These are phyloP conservation scores for Standfussiana lucernea DNA, from an alignment of 2,888 invertebrate genomes.

Conservation along the genomic window DNA sequence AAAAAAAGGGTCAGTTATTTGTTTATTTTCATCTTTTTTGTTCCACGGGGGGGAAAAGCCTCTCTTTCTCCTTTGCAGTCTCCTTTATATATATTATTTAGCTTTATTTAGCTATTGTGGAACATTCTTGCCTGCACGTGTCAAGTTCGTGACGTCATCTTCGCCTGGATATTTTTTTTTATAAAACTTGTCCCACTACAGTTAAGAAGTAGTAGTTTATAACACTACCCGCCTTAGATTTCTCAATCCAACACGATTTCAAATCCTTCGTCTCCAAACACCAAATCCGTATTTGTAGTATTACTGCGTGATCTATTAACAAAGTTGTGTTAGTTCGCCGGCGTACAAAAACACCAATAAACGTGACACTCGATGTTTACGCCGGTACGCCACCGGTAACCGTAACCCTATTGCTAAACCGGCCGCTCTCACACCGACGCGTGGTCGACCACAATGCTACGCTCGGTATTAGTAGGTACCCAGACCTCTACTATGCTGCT, in stretches of 20 bases:
- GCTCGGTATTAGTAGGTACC: background rate
- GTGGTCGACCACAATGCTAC: constrained; percentile 20
- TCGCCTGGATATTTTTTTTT: background rate
- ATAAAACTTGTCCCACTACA: background rate
- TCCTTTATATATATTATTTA: no score
- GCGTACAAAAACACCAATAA: constrained; percentile 53
- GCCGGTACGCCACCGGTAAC: constrained; percentile 22
- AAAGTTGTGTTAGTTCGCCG: constrained; percentile 40
- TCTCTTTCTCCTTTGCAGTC: background rate
- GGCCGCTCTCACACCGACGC: constrained; percentile 54
- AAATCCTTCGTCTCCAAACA: constrained; percentile 3
- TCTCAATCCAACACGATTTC: background rate
- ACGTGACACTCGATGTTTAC: constrained; percentile 43
- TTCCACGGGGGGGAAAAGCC: background rate
- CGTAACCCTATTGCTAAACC: constrained; percentile 52
- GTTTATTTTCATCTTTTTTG: background rate
- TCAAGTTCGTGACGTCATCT: background rate
- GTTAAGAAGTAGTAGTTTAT: no score
- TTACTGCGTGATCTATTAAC: constrained; percentile 50
- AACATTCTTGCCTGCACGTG: background rate
- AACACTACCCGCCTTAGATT: background rate
- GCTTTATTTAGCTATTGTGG: background rate
- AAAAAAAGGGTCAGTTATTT: background rate
- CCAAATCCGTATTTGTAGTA: constrained; percentile 28
- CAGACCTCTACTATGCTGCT: background rate